Conservation (phyloP, 2,888 invertebrate species). For the Epinotia nisella region DNA sequence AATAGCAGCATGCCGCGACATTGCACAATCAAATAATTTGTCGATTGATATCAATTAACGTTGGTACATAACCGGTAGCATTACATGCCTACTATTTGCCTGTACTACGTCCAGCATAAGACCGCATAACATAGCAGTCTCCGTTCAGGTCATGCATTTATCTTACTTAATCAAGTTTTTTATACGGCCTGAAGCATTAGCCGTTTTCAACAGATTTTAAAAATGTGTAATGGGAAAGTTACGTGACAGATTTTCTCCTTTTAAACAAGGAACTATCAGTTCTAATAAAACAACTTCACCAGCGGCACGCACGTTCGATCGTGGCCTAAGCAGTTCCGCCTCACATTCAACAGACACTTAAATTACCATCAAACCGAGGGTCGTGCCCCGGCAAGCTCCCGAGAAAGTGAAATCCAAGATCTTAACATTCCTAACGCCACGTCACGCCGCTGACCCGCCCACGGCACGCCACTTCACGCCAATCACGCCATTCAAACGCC, state of each 20-base stretch:
- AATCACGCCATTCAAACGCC: conserved; percentile 24
- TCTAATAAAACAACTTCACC: background rate
- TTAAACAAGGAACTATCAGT: background rate
- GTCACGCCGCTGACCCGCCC: conserved; percentile 30
- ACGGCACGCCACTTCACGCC: conserved; percentile 30
- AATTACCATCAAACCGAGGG: conserved; percentile 23
- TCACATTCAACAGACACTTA: conserved; percentile 7
- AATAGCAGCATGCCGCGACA: background rate
- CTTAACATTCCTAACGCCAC: conserved; percentile 14
- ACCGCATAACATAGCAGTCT: background rate
- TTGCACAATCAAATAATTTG: conserved; percentile 32
- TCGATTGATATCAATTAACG: conserved; percentile 35
- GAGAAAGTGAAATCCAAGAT: conserved; percentile 35
- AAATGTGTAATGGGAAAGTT: background rate
- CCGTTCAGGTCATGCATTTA: no score
- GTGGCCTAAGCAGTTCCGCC: background rate
- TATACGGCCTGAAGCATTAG: background rate
- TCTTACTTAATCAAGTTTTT: no score
- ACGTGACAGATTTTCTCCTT: background rate
- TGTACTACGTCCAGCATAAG: background rate
- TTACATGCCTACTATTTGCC: background rate
- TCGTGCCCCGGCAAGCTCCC: conserved; percentile 35
- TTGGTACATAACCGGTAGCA: conserved; percentile 1
- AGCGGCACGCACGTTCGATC: background rate
- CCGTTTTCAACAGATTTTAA: background rate